These are phyloP conservation scores for Marasmarcha lunaedactyla DNA, from an alignment of 2,888 invertebrate species.

Conservation along the genomic window DNA sequence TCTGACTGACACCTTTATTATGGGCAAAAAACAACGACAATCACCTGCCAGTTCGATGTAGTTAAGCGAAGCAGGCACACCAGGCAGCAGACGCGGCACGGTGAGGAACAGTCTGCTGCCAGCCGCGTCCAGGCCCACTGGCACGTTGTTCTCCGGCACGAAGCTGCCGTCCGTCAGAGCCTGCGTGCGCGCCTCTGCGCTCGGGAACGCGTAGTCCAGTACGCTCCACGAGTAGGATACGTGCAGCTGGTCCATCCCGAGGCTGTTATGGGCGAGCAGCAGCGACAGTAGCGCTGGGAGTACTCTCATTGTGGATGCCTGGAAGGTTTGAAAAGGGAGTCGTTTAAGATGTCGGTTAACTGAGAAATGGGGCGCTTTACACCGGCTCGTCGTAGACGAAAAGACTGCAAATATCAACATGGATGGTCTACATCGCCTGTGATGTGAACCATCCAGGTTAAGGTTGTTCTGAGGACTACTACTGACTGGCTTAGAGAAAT, in stretches of 20 bases:
- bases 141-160: slow-evolving; percentile 78
- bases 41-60: slow-evolving; percentile 79
- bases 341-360: too few relatives aligned
- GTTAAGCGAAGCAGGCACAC: slow-evolving; percentile 80
- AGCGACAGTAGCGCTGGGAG: slow-evolving; percentile 38
- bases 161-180: slow-evolving; percentile 72
- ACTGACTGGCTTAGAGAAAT: too few relatives aligned
- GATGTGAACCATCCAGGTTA: too few relatives aligned
- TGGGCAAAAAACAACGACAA: too few relatives aligned
- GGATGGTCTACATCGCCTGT: too few relatives aligned
- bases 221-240: slow-evolving; percentile 81
- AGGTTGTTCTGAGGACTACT: too few relatives aligned
- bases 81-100: slow-evolving; percentile 80
- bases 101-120: slow-evolving; percentile 77
- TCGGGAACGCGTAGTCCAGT: slow-evolving; percentile 76
- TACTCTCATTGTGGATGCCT: slow-evolving; percentile 40
- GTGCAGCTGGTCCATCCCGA: slow-evolving; percentile 74
- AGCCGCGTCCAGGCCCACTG: slow-evolving; percentile 80
- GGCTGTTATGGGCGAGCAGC: slow-evolving; percentile 40
- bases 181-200: slow-evolving; percentile 61
- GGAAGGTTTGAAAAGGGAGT: slow-evolving; percentile 22
- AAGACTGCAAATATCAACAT: too few relatives aligned
- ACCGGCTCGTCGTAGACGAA: too few relatives aligned
- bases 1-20: too few relatives aligned
- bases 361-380: too few relatives aligned